Percentiles rank a stretch among this genome's conserved stretches.
Evolutionary conservation across 2,888 invertebrate species (phyloP).

Genomic region (Tyria jacobaeae): DNA sequence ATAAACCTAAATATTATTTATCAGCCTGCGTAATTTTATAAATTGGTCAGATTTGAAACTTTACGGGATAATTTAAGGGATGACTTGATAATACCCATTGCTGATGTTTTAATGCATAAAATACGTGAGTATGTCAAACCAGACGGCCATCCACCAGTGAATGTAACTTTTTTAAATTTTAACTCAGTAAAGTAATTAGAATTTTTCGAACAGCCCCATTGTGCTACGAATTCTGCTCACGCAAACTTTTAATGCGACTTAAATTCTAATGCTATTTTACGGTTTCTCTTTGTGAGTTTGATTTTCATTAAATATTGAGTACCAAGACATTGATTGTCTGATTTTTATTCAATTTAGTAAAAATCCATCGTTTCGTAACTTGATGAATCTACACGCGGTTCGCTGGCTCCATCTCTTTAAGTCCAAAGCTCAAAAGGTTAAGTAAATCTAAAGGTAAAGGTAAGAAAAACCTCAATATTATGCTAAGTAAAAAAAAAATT

Average conservation of each 20-base stretch:
- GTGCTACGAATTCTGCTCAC: slow-evolving; percentile 79
- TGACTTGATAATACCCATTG: slow-evolving; percentile 24
- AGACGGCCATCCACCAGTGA: slow-evolving; percentile 57
- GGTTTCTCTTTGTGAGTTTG: slow-evolving; percentile 75
- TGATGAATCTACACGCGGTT: neutral
- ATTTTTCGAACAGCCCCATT: slow-evolving; percentile 83
- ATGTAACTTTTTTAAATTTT: slow-evolving; percentile 79
- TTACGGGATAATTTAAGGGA: slow-evolving; percentile 10
- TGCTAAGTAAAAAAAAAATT: too few relatives aligned
- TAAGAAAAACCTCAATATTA: too few relatives aligned
- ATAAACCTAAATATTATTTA: neutral
- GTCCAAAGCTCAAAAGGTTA: neutral
- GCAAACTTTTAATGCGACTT: slow-evolving; percentile 84
- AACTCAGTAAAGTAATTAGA: slow-evolving; percentile 83
- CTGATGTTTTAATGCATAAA: slow-evolving; percentile 46
- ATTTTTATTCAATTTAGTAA: slow-evolving; percentile 31
- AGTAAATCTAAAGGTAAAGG: too few relatives aligned
- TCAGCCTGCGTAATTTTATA: neutral
- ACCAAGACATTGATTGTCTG: slow-evolving; percentile 51
- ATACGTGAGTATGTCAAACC: slow-evolving; percentile 61
- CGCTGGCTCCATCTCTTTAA: neutral
- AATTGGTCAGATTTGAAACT: neutral
- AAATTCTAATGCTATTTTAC: slow-evolving; percentile 83
- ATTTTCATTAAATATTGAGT: slow-evolving; percentile 72
- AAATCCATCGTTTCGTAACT: neutral